Conservation (phyloP, 2,113 vertebrate species). For the Prunella fulvescens region DNA sequence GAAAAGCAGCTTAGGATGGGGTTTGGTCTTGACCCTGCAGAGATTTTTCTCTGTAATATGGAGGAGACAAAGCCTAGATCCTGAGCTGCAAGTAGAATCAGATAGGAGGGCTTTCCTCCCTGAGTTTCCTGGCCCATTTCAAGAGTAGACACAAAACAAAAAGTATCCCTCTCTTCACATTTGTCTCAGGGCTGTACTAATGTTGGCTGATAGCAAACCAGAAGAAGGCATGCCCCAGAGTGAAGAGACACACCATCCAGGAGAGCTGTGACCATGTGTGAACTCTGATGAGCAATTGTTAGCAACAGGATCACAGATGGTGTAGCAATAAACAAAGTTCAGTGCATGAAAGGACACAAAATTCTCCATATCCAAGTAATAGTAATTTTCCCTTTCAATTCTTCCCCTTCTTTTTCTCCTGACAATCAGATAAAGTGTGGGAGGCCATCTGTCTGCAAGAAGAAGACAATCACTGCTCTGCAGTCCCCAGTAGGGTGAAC, state of each 20-base stretch:
- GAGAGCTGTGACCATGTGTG: neutral
- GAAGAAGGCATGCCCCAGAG: neutral
- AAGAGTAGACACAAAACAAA: neutral
- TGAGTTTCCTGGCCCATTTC: neutral
- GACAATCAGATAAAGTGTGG: neutral
- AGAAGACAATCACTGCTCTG: neutral
- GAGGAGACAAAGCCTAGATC: neutral
- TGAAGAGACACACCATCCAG: neutral
- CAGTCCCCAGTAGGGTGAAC: neutral
- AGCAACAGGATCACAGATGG: neutral
- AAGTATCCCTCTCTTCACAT: neutral
- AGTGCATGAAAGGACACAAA: neutral
- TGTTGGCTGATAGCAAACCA: neutral
- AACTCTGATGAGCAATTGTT: neutral
- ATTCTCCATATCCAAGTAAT: neutral
- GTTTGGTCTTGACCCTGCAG: rapidly evolving
- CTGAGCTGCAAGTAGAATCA: neutral
- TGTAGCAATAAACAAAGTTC: neutral
- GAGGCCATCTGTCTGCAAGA: neutral
- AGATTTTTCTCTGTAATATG: neutral
- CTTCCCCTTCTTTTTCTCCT: neutral
- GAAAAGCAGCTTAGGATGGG: neutral
- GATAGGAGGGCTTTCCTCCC: neutral
- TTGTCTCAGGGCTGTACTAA: neutral
- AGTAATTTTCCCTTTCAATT: neutral